Evolutionary conservation across 2,888 invertebrate genomes (phyloP), one percentile per base, ranked within the genome.

Genomic region (Agriopis marginaria): DNA sequence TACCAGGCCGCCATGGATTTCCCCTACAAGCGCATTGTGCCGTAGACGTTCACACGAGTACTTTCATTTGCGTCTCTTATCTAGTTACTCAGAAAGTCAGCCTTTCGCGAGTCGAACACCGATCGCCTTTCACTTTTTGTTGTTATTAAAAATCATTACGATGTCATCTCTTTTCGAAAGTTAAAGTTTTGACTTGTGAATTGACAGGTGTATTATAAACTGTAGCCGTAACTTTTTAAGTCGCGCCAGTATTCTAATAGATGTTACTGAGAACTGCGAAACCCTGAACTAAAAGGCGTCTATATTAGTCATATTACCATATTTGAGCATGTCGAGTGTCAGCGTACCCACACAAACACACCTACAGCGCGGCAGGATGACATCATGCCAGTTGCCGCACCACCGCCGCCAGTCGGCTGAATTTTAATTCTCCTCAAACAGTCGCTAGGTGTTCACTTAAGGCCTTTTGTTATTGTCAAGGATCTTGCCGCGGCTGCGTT

Each of bases 91-190:
- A 82, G 90, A 91, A 91, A 90, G 91, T 58, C 88, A 84, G 90
- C 88, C 82, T 77, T 75, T 77, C 77, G 72, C 73, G 67, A 66
- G 66, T 65, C 68, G 66, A 75, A 73, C 32, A 32, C 76, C 83
- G 85, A 88, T 84, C 83, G 79, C 90, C 93, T 93, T 93, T 93
- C 93, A 92, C 93, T 93, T 91, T 91, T 91, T 79, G 85, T 86
- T 87, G 71, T 86, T 89, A 89, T 88, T 87, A 89, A 90, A 89
- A 89, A 87, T 87, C 86, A 88, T 89, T 87, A 86, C 82, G 81
- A 82, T 82, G 81, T 84, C 85, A 85, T 87, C 82, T 82, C 59
- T 63, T 62, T 86, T 85, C 67, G 86, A 88, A 88, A 88, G 88
- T 86, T 74, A 72, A 79, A 79, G 71, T 78, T 80, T 82, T 78